Percentiles rank a stretch among this genome's conserved stretches.
Evolutionary conservation across 2,797 vertebrate species (phyloP).

Genomic region (Pseudochirops corinnae): DNA sequence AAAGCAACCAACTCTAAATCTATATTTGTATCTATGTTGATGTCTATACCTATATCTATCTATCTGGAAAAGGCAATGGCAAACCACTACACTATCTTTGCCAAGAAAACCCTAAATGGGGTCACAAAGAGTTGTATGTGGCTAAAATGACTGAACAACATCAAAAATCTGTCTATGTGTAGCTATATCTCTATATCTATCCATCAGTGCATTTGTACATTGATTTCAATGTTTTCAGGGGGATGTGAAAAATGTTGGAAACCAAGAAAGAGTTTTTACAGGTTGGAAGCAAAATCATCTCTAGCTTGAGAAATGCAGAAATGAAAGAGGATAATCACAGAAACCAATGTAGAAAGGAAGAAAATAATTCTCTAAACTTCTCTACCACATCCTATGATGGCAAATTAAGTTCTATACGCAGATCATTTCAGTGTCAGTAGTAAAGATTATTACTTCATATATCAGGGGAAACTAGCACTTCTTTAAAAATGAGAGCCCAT

Average conservation of each 20-base stretch:
- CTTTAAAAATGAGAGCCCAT: not conserved
- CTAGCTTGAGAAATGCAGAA: constrained; percentile 32
- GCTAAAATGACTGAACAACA: not conserved
- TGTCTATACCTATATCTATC: not conserved
- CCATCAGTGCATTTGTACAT: not conserved
- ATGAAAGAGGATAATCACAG: constrained; percentile 35
- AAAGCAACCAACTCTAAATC: not conserved
- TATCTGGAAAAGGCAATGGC: not conserved
- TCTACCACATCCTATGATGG: not conserved
- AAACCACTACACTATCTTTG: too few relatives aligned
- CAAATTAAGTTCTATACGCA: constrained; percentile 43
- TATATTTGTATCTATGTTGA: not conserved
- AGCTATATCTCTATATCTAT: not conserved
- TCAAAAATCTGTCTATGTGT: not conserved
- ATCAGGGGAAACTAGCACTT: not conserved
- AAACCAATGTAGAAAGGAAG: not conserved
- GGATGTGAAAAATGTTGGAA: not conserved
- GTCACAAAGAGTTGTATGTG: not conserved
- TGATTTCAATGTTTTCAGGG: not conserved
- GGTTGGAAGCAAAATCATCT: not conserved
- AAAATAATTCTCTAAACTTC: constrained; percentile 10
- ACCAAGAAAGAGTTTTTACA: not conserved
- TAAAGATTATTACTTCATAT: constrained; percentile 9
- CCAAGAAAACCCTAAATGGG: not conserved
- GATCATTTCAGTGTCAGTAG: not conserved